These are phyloP conservation scores for Sebastes aleutianus DNA, from an alignment of 2,797 vertebrate genomes.

Conservation along the genomic window DNA sequence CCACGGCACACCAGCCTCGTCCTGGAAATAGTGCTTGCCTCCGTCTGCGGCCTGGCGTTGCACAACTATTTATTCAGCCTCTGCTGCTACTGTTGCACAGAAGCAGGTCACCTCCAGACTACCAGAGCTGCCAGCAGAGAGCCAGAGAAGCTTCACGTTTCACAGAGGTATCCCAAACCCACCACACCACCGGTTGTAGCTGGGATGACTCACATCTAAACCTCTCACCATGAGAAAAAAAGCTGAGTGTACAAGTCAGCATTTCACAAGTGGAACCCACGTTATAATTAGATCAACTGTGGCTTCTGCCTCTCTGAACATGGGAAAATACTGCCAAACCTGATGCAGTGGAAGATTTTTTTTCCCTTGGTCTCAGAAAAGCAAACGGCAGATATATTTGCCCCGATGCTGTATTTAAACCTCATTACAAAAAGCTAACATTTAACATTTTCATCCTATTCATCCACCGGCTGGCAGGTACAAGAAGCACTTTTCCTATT, in stretches of 20 bases:
- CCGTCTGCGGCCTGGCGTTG: constrained; percentile 28
- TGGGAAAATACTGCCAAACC: constrained; percentile 7
- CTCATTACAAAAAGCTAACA: not conserved
- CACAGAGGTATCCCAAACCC: constrained; percentile 5
- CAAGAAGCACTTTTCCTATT: constrained; percentile 30
- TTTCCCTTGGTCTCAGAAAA: constrained; percentile 3
- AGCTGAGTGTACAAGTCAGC: constrained; percentile 37
- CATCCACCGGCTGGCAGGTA: not conserved
- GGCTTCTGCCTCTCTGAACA: constrained; percentile 15
- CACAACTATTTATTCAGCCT: constrained; percentile 44
- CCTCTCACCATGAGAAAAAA: constrained; percentile 7
- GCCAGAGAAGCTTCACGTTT: constrained; percentile 13
- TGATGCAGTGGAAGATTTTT: not conserved
- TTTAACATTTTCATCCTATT: not conserved
- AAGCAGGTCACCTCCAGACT: constrained; percentile 12
- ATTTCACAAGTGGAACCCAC: constrained; percentile 28
- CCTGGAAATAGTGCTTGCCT: constrained; percentile 45
- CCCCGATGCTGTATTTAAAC: not conserved
- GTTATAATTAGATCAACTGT: constrained; percentile 26
- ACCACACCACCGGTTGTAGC: not conserved
- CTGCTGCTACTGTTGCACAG: constrained; percentile 10
- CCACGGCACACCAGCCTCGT: constrained; percentile 25
- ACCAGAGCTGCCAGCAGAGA: constrained; percentile 19
- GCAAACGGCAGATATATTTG: constrained; percentile 22
- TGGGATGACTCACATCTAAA: constrained; percentile 39